phyloP scores from a whole-genome alignment of 2,888 invertebrate genomes.

The Parochlus steinenii region DNA sequence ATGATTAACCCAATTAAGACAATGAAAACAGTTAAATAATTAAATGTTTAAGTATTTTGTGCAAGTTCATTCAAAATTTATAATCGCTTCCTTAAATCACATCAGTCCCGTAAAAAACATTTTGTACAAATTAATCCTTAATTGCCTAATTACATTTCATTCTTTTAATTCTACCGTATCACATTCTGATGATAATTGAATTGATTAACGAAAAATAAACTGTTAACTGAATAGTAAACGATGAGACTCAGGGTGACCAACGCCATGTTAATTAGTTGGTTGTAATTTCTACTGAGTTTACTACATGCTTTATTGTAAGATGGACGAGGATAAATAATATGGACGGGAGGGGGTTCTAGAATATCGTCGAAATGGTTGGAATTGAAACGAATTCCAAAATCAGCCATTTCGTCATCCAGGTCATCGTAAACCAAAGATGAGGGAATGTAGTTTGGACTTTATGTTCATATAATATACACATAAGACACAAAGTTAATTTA shows the following conservation, averaged over 20 bases:
- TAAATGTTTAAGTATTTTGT: slow-evolving; percentile 1
- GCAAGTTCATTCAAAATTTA: no score
- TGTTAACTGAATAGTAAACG: slow-evolving; percentile 5
- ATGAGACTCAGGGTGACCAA: slow-evolving; percentile 2
- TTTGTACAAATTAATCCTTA: no score
- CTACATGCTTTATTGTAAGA: slow-evolving; percentile 17
- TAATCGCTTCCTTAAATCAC: no score
- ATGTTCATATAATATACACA: slow-evolving; percentile 12
- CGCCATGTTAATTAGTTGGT: neutral
- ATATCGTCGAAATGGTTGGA: slow-evolving; percentile 43
- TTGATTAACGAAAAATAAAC: no score
- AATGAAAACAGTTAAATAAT: slow-evolving; percentile 6
- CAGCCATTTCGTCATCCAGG: slow-evolving; percentile 26
- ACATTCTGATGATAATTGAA: neutral
- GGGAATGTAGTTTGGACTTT: slow-evolving; percentile 42
- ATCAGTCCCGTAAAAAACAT: no score
- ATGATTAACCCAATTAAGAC: slow-evolving; percentile 13
- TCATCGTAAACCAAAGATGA: slow-evolving; percentile 46
- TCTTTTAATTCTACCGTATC: slow-evolving; percentile 4
- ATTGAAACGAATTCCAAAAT: slow-evolving; percentile 23
- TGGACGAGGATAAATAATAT: slow-evolving; percentile 50
- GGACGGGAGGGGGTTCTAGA: slow-evolving; percentile 49
- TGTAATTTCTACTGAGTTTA: slow-evolving; percentile 4
- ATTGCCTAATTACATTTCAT: neutral
- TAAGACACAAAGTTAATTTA: slow-evolving; percentile 3